Conservation (phyloP, 1,140 invertebrate species). For the Apis mellifera region Amel_HAv3.1 CM009945.2:2847501-2848000, state of each 20-base stretch:
- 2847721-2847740: constrained; percentile 29
- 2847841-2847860: constrained; percentile 34
- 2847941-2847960: constrained; percentile 83
- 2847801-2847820: constrained; percentile 53
- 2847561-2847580: background rate
- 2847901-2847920: constrained; percentile 81
- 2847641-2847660: background rate
- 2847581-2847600: background rate
- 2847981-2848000: constrained; percentile 87
- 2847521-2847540: background rate
- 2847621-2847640: background rate
- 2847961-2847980: constrained; percentile 84
- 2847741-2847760: constrained; percentile 39
- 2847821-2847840: constrained; percentile 44
- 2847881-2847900: constrained; percentile 64
- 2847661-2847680: background rate
- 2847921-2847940: constrained; percentile 80
- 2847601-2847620: background rate
- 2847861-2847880: constrained; percentile 69
- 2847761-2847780: constrained; percentile 41
- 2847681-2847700: background rate
- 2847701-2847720: constrained; percentile 3
- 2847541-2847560: background rate
- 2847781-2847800: constrained; percentile 37
- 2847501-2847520: background rate